Evolutionary conservation across 1,140 invertebrate genomes (phyloP).

Genomic region (Ceratina japonica): DNA sequence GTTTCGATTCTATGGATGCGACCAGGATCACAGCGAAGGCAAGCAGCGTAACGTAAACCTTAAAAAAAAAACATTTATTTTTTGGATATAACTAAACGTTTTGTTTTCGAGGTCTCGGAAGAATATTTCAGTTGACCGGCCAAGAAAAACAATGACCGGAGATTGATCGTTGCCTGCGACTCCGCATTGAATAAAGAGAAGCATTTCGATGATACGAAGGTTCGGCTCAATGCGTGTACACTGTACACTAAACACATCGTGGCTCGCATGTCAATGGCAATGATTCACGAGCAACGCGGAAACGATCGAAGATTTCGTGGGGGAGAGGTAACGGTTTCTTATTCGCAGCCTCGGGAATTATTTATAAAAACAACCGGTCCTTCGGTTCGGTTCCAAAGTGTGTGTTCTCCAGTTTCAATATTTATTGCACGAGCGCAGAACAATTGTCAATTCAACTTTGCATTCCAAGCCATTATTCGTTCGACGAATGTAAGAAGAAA

Average conservation of each 20-base stretch:
- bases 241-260: neutral
- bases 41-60: constrained; percentile 28
- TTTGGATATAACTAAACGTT: neutral
- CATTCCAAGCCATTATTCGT: too few relatives aligned
- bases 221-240: constrained; percentile 5
- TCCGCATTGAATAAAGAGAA: constrained; percentile 16
- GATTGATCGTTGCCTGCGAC: constrained; percentile 14
- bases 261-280: constrained; percentile 25
- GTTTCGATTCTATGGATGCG: constrained; percentile 35
- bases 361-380: constrained; percentile 4
- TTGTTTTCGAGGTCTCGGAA: too few relatives aligned
- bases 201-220: constrained; percentile 28
- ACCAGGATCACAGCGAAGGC: constrained; percentile 18
- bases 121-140: neutral
- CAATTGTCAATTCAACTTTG: neutral
- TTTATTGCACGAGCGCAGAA: neutral
- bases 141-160: neutral
- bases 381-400: neutral
- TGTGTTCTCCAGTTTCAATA: neutral
- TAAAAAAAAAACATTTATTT: neutral
- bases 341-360: constrained; percentile 4
- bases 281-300: constrained; percentile 21
- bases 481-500: too few relatives aligned
- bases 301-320: constrained; percentile 26
- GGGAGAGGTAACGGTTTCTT: constrained; percentile 24